phyloP scores from a whole-genome alignment of 2,888 invertebrate genomes.

The Automeris io region DNA sequence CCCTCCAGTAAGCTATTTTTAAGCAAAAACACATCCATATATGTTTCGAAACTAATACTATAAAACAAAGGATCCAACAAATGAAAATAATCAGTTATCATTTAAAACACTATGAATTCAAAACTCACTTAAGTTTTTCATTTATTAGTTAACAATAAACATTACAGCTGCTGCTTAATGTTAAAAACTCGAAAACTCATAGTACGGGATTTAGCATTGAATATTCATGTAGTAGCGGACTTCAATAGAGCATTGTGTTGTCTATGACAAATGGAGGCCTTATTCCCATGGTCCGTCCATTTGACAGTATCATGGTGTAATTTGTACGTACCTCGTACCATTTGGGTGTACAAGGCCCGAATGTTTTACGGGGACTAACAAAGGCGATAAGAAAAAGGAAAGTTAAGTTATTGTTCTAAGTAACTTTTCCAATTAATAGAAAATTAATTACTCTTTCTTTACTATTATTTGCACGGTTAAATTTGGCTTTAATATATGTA shows the following conservation, averaged over 20 bases:
- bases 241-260: conserved; percentile 51
- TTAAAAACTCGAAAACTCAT: conserved; percentile 5
- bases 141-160: too few species aligned
- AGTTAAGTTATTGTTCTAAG: not conserved
- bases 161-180: too few species aligned
- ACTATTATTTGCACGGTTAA: too few species aligned
- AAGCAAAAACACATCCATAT: too few species aligned
- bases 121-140: too few species aligned
- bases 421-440: not conserved
- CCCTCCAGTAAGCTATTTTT: too few species aligned
- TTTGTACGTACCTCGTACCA: conserved; percentile 20
- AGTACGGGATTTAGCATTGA: conserved; percentile 22
- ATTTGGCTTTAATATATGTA: too few species aligned
- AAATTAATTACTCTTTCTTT: not conserved
- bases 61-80: too few species aligned
- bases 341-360: conserved; percentile 23
- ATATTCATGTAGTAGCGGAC: conserved; percentile 38
- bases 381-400: not conserved
- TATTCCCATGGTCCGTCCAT: conserved; percentile 51
- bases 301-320: conserved; percentile 35
- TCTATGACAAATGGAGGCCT: conserved; percentile 53
- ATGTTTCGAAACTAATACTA: too few species aligned
- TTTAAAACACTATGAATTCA: too few species aligned
- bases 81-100: too few species aligned
- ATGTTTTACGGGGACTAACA: conserved; percentile 7